These are phyloP conservation scores for Engraulis encrasicolus DNA, from an alignment of 2,113 vertebrate genomes.

Conservation along the genomic window DNA sequence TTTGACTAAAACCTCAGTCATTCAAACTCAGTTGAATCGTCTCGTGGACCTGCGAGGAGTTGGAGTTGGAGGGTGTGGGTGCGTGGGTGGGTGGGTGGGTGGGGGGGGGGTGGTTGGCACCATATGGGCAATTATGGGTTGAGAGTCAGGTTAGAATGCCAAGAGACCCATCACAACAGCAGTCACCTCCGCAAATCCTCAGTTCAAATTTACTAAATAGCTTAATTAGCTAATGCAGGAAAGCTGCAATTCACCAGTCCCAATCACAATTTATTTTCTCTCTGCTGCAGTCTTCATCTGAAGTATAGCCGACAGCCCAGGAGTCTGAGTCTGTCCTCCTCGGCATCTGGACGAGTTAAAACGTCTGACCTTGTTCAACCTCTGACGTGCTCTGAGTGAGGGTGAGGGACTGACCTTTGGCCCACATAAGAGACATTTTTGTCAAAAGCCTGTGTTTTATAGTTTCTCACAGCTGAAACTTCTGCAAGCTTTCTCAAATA, in stretches of 20 bases:
- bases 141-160: conserved; percentile 4
- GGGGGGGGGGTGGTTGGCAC: background rate
- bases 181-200: conserved; percentile 16
- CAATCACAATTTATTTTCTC: too few relatives aligned
- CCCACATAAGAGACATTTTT: background rate
- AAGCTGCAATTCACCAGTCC: background rate
- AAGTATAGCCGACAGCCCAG: too few relatives aligned
- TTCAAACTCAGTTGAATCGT: background rate
- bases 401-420: background rate
- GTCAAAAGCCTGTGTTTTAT: too few relatives aligned
- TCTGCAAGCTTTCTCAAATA: background rate
- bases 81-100: too few relatives aligned
- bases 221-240: conserved; percentile 14
- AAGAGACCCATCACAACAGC: conserved; percentile 3
- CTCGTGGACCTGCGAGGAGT: background rate
- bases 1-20: background rate
- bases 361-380: background rate
- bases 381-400: background rate
- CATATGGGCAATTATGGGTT: conserved; percentile 14
- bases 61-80: background rate
- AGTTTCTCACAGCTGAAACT: background rate
- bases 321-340: background rate
- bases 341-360: background rate
- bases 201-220: background rate
- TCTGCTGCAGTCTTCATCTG: background rate